These are phyloP conservation scores for Allophyes oxyacanthae DNA, from an alignment of 2,888 invertebrate species.

Conservation along the genomic window DNA sequence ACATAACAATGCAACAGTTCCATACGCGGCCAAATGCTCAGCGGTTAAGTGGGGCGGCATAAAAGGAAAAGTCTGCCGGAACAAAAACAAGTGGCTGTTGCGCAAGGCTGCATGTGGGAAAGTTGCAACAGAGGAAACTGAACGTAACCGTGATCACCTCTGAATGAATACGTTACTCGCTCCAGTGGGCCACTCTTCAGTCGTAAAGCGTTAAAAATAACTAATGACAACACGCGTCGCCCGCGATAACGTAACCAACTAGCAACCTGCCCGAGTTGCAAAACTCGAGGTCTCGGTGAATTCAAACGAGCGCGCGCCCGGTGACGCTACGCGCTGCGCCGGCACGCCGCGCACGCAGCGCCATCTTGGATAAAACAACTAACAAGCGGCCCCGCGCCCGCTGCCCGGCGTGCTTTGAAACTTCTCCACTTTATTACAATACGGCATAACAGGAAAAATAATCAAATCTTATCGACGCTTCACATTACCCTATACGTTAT, in stretches of 20 bases:
- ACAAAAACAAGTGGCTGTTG: constrained; percentile 85
- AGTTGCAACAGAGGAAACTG: constrained; percentile 82
- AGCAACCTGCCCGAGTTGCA: constrained; percentile 73
- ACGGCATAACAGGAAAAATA: constrained; percentile 53
- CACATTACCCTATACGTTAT: constrained; percentile 13
- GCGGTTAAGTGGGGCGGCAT: constrained; percentile 68
- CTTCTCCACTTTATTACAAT: constrained; percentile 56
- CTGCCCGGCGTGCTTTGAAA: constrained; percentile 79
- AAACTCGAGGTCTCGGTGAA: constrained; percentile 75
- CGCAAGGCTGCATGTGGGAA: constrained; percentile 86
- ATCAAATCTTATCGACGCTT: constrained; percentile 38
- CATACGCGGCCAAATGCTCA: constrained; percentile 64
- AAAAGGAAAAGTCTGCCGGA: constrained; percentile 84
- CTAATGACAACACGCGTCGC: constrained; percentile 86
- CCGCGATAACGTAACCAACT: constrained; percentile 82
- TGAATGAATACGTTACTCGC: constrained; percentile 76
- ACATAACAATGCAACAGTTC: constrained; percentile 71
- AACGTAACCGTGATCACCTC: constrained; percentile 72
- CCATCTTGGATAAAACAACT: constrained; percentile 80
- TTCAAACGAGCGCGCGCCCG: constrained; percentile 84
- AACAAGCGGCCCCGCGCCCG: constrained; percentile 68
- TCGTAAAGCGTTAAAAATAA: constrained; percentile 85
- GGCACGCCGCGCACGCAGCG: constrained; percentile 87
- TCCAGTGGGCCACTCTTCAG: constrained; percentile 67
- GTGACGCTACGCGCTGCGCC: constrained; percentile 81